Percentiles rank a stretch among this genome's conserved stretches.
Evolutionary conservation across 2,113 vertebrate genomes (phyloP).

Genomic region (Progne subis): DNA sequence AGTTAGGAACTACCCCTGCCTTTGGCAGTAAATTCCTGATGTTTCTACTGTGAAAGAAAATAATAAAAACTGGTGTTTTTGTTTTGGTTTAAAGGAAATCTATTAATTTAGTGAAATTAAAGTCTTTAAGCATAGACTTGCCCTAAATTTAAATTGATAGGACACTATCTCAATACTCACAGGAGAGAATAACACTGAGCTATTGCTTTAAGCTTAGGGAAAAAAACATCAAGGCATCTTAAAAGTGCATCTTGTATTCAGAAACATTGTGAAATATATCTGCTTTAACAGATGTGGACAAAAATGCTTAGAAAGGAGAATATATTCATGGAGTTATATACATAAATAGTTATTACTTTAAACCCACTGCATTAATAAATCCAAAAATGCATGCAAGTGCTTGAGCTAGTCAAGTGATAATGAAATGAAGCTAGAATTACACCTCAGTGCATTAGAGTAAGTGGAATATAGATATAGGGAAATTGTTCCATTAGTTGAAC

Average conservation of each 20-base stretch:
- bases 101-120: background rate
- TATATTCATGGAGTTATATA: constrained; percentile 37
- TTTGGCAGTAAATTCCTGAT: background rate
- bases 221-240: background rate
- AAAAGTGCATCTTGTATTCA: background rate
- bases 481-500: constrained; percentile 64
- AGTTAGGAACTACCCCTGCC: background rate
- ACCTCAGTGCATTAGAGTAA: constrained; percentile 62
- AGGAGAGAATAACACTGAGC: background rate
- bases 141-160: background rate
- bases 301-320: constrained; percentile 44
- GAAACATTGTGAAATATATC: constrained; percentile 14
- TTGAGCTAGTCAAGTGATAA: constrained; percentile 62
- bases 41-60: background rate
- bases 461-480: constrained; percentile 47
- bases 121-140: background rate
- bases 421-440: constrained; percentile 58
- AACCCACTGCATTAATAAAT: constrained; percentile 56
- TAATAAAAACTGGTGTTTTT: background rate
- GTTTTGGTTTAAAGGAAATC: background rate
- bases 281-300: background rate
- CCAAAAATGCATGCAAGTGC: constrained; percentile 35
- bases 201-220: background rate
- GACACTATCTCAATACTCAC: background rate
- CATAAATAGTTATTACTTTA: constrained; percentile 63